These are phyloP conservation scores for Meliscaeva auricollis DNA, from an alignment of 2,888 invertebrate genomes.

Conservation along the genomic window DNA sequence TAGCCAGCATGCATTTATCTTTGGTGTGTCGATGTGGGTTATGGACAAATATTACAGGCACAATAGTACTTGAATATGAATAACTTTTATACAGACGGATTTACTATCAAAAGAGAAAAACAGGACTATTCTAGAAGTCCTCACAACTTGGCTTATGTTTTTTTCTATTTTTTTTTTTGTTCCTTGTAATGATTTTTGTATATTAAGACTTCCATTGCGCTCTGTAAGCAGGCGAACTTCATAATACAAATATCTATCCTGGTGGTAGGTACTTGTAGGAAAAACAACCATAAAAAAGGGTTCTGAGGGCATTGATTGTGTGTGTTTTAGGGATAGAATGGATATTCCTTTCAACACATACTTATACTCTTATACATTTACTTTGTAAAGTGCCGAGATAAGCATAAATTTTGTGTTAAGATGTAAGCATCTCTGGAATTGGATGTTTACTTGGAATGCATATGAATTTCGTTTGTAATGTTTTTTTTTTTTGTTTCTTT, in stretches of 20 bases:
- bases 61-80: slow-evolving; percentile 49
- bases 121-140: background rate
- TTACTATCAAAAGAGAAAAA: background rate
- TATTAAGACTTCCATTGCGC: background rate
- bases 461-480: slow-evolving; percentile 17
- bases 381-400: background rate
- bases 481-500: background rate
- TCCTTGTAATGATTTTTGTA: background rate
- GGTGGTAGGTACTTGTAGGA: background rate
- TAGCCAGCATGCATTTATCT: slow-evolving; percentile 11
- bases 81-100: slow-evolving; percentile 12
- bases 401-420: background rate
- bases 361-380: background rate
- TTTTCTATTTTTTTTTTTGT: slow-evolving; percentile 6
- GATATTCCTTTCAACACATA: background rate
- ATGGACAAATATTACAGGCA: background rate
- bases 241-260: too few relatives aligned
- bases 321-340: slow-evolving; percentile 29
- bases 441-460: slow-evolving; percentile 3
- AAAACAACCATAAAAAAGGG: background rate
- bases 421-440: slow-evolving; percentile 14
- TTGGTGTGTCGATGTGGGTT: background rate
- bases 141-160: too few relatives aligned
- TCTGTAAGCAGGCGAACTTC: slow-evolving; percentile 4
- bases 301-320: slow-evolving; percentile 17